Conservation (phyloP, 1,140 invertebrate genomes). For the Atopsyche davidsoni region DNA sequence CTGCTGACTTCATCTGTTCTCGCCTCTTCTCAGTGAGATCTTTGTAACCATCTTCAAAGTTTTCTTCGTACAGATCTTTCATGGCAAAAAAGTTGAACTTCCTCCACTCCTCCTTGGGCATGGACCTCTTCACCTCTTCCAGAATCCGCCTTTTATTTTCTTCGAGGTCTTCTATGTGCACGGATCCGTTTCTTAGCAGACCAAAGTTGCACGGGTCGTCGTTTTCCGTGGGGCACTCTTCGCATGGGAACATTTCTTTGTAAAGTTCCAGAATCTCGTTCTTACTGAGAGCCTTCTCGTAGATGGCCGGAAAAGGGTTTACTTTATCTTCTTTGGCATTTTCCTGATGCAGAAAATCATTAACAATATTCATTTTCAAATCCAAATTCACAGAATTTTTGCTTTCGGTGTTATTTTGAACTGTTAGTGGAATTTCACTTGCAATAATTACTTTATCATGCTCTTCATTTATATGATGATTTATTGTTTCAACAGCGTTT, state of each 20-base stretch:
- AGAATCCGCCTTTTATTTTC: slow-evolving; percentile 39
- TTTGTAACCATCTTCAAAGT: slow-evolving; percentile 16
- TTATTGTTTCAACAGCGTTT: background rate
- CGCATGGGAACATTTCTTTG: slow-evolving; percentile 39
- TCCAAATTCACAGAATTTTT: no score
- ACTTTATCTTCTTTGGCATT: slow-evolving; percentile 19
- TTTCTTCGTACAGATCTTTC: slow-evolving; percentile 22
- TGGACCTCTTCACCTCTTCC: slow-evolving; percentile 33
- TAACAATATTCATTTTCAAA: background rate
- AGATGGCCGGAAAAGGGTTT: slow-evolving; percentile 24
- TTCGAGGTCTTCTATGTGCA: slow-evolving; percentile 38
- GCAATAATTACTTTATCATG: no score
- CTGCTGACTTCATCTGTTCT: slow-evolving; percentile 1
- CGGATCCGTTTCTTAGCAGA: slow-evolving; percentile 31
- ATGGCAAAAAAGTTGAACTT: slow-evolving; percentile 37
- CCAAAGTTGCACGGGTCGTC: slow-evolving; percentile 14
- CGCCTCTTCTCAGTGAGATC: background rate
- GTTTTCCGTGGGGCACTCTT: slow-evolving; percentile 24
- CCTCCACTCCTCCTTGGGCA: slow-evolving; percentile 30
- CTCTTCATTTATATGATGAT: background rate
- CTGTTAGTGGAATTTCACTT: no score
- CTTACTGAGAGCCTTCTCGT: slow-evolving; percentile 20
- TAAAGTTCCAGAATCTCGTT: slow-evolving; percentile 17
- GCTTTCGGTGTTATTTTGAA: background rate
- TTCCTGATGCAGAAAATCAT: slow-evolving; percentile 1